Percentiles rank a stretch among this genome's conserved stretches.
These are phyloP conservation scores for Heliocidaris tuberculata DNA, from an alignment of 35 echinoderm and acorn worm genomes.

Conservation along the genomic window DNA sequence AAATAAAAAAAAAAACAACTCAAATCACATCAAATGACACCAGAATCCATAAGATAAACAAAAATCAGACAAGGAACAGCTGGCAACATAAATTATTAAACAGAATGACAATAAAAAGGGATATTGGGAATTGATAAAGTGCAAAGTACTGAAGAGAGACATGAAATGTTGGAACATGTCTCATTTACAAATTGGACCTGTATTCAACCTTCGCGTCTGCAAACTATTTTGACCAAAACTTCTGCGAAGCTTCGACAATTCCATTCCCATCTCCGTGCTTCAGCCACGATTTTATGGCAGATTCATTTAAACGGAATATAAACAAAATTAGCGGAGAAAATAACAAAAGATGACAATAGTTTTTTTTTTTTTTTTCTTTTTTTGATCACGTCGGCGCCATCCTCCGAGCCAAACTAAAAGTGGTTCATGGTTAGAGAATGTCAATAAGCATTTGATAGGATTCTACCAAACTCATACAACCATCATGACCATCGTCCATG, in stretches of 20 bases:
- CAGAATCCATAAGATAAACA: no score
- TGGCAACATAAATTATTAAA: no score
- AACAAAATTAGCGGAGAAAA: background rate
- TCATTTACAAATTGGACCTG: no score
- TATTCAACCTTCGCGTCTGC: no score
- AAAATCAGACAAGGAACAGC: no score
- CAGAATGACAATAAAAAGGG: no score
- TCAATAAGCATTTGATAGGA: no score
- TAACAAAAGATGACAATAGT: background rate
- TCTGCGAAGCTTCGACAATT: no score
- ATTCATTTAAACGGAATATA: background rate
- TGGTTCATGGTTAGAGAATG: background rate
- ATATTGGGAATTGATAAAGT: no score
- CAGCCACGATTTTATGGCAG: background rate
- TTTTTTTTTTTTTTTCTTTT: background rate
- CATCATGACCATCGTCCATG: background rate
- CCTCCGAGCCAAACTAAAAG: background rate
- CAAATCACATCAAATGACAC: no score
- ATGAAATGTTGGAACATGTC: background rate
- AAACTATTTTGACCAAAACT: no score
- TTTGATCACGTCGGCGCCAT: background rate
- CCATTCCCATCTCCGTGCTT: background rate
- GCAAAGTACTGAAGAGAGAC: background rate
- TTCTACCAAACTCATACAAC: background rate
- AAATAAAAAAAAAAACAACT: no score